These are phyloP conservation scores for Pecten maximus DNA, from an alignment of 2,888 invertebrate genomes.

Conservation along the genomic window DNA sequence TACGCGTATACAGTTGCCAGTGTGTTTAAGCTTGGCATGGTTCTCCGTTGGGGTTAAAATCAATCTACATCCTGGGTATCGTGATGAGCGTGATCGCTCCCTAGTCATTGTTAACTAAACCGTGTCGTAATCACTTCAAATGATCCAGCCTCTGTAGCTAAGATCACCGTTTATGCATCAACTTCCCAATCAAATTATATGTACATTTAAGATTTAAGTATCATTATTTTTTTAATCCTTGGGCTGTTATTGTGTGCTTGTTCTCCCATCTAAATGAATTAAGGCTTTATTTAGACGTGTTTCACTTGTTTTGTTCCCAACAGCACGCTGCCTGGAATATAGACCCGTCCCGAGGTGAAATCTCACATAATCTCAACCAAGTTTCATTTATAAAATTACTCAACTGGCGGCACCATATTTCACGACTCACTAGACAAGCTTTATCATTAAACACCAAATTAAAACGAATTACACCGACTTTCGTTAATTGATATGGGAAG, in stretches of 20 bases:
- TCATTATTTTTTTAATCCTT: background rate
- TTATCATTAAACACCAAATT: conserved; percentile 27
- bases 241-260: background rate
- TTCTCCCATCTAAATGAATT: background rate
- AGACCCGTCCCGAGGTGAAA: background rate
- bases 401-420: conserved; percentile 4
- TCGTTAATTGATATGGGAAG: conserved; percentile 13
- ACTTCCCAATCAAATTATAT: background rate
- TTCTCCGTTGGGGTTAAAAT: background rate
- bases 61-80: background rate
- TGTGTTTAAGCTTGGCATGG: no score
- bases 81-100: background rate
- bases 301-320: background rate
- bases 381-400: conserved; percentile 35
- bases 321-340: background rate
- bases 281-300: background rate
- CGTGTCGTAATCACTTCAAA: background rate
- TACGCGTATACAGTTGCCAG: no score
- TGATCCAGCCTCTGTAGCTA: background rate
- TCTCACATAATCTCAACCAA: background rate
- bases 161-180: background rate
- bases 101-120: background rate
- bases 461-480: conserved; percentile 13
- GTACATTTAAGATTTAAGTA: background rate
- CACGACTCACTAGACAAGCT: conserved; percentile 22